A percentile compares a stretch with the other conserved stretches of the same genome.
phyloP scores from a whole-genome alignment of 2,113 vertebrate species.

The Cariama cristata region DNA sequence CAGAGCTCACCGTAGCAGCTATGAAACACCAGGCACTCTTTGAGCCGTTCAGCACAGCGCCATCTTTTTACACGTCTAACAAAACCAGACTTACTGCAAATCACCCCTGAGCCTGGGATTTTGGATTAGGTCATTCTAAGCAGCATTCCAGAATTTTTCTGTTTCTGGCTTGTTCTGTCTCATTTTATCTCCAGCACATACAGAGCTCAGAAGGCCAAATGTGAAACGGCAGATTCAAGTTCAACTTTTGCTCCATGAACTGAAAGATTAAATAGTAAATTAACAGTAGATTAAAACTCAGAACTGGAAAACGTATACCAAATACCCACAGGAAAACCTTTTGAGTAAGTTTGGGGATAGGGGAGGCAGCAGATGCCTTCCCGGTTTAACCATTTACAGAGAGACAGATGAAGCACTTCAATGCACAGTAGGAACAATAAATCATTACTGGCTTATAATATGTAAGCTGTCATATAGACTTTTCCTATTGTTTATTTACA shows the following conservation, averaged over 20 bases:
- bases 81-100: not conserved
- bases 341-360: too few species aligned
- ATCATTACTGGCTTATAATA: not conserved
- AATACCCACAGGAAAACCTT: not conserved
- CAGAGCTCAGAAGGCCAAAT: not conserved
- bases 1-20: accelerated
- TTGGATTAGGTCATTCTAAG: not conserved
- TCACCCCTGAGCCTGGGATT: not conserved
- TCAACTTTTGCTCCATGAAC: not conserved
- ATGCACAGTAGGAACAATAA: not conserved
- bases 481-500: not conserved
- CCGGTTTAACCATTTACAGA: not conserved
- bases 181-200: not conserved
- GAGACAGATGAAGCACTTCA: not conserved
- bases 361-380: not conserved
- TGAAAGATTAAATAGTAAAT: not conserved
- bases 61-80: not conserved
- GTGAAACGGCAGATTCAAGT: not conserved
- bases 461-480: not conserved
- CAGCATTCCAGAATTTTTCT: too few species aligned
- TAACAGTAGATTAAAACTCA: not conserved
- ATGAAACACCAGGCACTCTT: not conserved
- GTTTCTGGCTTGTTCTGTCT: not conserved
- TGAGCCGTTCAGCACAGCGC: accelerated
- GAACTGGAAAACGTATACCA: not conserved